phyloP scores from a whole-genome alignment of 1,140 invertebrate genomes.

The Brachystomella parvula region DNA sequence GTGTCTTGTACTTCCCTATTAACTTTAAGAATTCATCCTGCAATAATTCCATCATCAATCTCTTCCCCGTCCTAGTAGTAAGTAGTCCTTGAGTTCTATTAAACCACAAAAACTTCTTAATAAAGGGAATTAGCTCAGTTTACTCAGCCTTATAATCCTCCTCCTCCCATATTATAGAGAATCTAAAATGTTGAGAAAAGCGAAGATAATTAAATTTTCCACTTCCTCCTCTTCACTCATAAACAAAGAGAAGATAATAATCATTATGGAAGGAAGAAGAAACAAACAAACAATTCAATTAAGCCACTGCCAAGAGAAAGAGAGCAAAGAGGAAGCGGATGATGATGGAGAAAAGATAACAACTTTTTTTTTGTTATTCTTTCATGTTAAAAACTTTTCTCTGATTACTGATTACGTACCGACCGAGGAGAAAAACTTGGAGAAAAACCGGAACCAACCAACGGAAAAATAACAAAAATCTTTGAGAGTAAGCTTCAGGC shows the following conservation, averaged over 20 bases:
- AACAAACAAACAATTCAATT: neutral
- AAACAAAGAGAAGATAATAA: neutral
- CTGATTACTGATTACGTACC: neutral
- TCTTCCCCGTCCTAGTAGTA: neutral
- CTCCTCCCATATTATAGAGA: neutral
- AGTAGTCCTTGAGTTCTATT: neutral
- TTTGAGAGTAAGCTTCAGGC: too few relatives aligned
- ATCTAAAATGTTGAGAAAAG: neutral
- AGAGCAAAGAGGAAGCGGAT: too few relatives aligned
- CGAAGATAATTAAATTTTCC: neutral
- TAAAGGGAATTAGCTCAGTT: neutral
- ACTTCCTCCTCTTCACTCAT: neutral
- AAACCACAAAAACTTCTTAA: neutral
- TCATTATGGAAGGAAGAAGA: neutral
- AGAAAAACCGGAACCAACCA: too few relatives aligned
- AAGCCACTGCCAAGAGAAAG: neutral
- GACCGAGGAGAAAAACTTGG: neutral
- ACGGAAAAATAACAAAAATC: too few relatives aligned
- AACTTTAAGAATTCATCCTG: neutral
- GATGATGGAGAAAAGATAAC: neutral
- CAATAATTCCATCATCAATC: too few relatives aligned
- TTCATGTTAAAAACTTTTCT: constrained; percentile 1
- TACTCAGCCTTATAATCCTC: too few relatives aligned
- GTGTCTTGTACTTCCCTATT: too few relatives aligned
- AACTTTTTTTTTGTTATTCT: neutral